These are phyloP conservation scores for Pomatostomus ruficeps DNA, from an alignment of 2,113 vertebrate genomes.

Conservation along the genomic window DNA sequence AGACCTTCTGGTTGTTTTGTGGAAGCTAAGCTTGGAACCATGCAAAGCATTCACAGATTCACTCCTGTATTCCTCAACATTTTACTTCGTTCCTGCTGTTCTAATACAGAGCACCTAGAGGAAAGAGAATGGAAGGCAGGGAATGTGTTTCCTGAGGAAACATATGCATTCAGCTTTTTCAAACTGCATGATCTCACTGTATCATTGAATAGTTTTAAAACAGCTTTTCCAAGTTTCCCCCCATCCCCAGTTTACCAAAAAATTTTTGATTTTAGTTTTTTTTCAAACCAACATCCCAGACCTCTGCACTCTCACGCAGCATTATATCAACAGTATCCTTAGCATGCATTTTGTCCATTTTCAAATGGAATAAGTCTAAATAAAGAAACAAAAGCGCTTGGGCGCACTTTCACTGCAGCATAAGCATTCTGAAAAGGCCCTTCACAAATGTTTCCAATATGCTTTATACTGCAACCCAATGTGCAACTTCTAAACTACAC, in stretches of 20 bases:
- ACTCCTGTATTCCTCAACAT: background rate
- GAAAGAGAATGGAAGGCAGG: background rate
- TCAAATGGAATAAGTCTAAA: constrained; percentile 38
- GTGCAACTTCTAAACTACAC: constrained; percentile 52
- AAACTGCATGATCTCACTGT: background rate
- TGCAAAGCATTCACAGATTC: background rate
- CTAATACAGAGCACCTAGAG: background rate
- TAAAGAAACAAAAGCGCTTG: constrained; percentile 50
- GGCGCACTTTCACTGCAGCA: constrained; percentile 47
- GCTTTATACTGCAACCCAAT: constrained; percentile 50
- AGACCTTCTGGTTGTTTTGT: background rate
- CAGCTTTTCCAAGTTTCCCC: background rate
- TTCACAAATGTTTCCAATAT: constrained; percentile 56
- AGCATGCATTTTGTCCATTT: constrained; percentile 25
- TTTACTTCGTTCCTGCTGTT: background rate
- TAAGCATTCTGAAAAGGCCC: constrained; percentile 54
- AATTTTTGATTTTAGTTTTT: background rate
- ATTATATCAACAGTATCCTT: background rate
- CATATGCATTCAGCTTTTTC: background rate
- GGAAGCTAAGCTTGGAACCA: background rate
- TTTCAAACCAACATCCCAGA: background rate
- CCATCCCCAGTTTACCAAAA: background rate
- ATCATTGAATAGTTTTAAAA: background rate
- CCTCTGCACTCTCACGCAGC: background rate
- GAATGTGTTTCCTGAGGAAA: background rate